Conservation (phyloP, 2,797 vertebrate species). For the Pipistrellus pygmaeus region DNA sequence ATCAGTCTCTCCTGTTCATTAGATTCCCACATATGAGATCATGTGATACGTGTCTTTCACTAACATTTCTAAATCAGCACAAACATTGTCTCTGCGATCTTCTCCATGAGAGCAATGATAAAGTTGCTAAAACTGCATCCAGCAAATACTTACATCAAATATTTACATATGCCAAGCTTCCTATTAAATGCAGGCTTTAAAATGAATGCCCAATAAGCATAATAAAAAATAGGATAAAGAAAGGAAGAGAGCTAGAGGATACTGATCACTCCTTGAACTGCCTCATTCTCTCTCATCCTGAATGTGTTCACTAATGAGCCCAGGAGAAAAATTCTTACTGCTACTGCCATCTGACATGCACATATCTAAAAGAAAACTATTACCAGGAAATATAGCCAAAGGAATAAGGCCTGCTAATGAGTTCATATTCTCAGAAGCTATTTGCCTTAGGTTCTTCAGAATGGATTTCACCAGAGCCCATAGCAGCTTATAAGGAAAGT, state of each 20-base stretch:
- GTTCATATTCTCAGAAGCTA: slow-evolving; percentile 61
- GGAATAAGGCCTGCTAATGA: slow-evolving; percentile 59
- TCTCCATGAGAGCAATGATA: slow-evolving; percentile 24
- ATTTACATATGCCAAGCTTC: slow-evolving; percentile 68
- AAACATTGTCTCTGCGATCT: slow-evolving; percentile 51
- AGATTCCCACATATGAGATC: no score
- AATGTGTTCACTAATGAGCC: slow-evolving; percentile 43
- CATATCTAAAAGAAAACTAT: slow-evolving; percentile 59
- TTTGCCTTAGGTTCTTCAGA: slow-evolving; percentile 63
- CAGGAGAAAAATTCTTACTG: slow-evolving; percentile 13
- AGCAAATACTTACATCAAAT: slow-evolving; percentile 67
- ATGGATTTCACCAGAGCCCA: slow-evolving; percentile 49
- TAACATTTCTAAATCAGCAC: slow-evolving; percentile 71
- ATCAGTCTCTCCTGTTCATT: no score
- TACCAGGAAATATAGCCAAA: slow-evolving; percentile 59
- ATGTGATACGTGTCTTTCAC: no score
- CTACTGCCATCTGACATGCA: slow-evolving; percentile 30
- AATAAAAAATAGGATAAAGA: slow-evolving; percentile 34
- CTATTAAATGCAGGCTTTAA: slow-evolving; percentile 56
- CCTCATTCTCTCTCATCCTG: neutral
- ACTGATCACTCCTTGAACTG: neutral
- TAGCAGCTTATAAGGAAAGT: slow-evolving; percentile 5
- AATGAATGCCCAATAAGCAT: slow-evolving; percentile 66
- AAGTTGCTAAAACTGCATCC: slow-evolving; percentile 51
- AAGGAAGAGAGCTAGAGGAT: neutral